phyloP scores from a whole-genome alignment of 2,888 invertebrate genomes.

The Chironomus tentans region DNA sequence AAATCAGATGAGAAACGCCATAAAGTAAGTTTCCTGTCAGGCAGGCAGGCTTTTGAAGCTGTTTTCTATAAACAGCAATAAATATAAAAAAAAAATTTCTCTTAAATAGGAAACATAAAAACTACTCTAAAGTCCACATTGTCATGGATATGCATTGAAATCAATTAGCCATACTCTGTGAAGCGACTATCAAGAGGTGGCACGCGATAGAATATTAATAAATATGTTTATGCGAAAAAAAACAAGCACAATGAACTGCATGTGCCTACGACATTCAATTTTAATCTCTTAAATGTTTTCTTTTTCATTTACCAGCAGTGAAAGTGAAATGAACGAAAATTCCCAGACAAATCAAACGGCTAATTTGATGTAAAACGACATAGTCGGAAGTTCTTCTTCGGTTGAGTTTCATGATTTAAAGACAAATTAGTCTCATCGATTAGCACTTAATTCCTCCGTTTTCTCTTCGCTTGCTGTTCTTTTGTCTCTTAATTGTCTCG shows the following conservation, averaged over 20 bases:
- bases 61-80: too few relatives aligned
- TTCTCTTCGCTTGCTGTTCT: background rate
- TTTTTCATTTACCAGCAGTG: slow-evolving; percentile 12
- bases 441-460: too few relatives aligned
- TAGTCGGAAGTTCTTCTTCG: background rate
- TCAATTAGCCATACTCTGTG: too few relatives aligned
- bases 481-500: background rate
- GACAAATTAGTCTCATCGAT: too few relatives aligned
- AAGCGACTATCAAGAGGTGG: too few relatives aligned
- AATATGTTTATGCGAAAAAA: background rate
- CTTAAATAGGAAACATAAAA: background rate
- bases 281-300: background rate
- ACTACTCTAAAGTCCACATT: background rate
- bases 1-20: too few relatives aligned
- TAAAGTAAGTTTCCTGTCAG: too few relatives aligned
- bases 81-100: too few relatives aligned
- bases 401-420: background rate
- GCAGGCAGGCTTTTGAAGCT: too few relatives aligned
- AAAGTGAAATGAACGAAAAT: background rate
- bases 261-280: background rate
- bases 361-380: background rate
- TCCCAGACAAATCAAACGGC: background rate
- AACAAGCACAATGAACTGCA: background rate
- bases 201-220: background rate
- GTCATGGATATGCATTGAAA: background rate